Evolutionary conservation across 2,797 vertebrate species (phyloP).

Genomic region (Ptychobarbus kaznakovi): DNA sequence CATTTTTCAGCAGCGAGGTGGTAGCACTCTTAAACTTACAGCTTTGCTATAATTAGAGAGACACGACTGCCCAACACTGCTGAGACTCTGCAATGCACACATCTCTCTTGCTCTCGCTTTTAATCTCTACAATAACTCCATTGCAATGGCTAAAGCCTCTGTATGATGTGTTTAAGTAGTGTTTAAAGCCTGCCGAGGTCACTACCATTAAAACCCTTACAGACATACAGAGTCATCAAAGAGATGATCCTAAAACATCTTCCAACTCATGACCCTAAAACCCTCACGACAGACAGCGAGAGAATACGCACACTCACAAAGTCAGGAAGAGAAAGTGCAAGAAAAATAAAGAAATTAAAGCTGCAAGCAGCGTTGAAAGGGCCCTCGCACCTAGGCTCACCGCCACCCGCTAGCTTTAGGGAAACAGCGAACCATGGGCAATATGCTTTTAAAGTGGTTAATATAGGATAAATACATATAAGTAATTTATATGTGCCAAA

Average conservation of each 20-base stretch:
- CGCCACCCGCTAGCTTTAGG: too few relatives aligned
- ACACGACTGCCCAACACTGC: neutral
- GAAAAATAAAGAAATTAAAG: neutral
- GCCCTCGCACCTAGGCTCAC: too few relatives aligned
- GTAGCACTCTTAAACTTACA: neutral
- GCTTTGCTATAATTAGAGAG: neutral
- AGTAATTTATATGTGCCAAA: too few relatives aligned
- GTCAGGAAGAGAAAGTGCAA: neutral
- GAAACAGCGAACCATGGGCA: too few relatives aligned
- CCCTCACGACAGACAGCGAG: neutral
- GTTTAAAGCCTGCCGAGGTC: neutral
- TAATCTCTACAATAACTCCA: neutral
- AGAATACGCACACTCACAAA: neutral
- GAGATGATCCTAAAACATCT: neutral
- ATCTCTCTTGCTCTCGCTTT: neutral
- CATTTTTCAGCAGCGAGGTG: neutral
- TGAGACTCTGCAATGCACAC: constrained; percentile 29
- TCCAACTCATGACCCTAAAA: neutral
- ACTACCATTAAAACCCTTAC: neutral
- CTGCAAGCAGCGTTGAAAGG: too few relatives aligned
- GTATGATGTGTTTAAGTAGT: neutral
- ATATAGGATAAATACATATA: too few relatives aligned
- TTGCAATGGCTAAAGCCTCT: neutral
- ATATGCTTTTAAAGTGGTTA: too few relatives aligned
- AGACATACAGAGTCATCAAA: too few relatives aligned